phyloP scores from a whole-genome alignment of 2,113 vertebrate species.

The Capreolus pygargus region DNA sequence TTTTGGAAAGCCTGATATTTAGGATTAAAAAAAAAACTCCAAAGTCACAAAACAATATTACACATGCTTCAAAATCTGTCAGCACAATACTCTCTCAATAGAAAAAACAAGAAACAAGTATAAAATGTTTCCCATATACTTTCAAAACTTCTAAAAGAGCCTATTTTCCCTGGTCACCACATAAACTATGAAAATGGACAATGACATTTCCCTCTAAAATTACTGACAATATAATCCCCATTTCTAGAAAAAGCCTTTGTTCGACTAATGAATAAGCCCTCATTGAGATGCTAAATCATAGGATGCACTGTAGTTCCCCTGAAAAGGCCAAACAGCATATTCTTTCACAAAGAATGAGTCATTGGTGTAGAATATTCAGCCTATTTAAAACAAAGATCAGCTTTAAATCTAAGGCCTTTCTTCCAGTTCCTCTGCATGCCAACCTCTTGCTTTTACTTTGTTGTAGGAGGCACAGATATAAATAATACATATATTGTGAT shows the following conservation, averaged over 20 bases:
- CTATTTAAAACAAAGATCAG: conserved; percentile 61
- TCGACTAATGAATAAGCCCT: conserved; percentile 81
- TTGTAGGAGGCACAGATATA: conserved; percentile 40
- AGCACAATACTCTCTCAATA: conserved; percentile 47
- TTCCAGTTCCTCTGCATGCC: conserved; percentile 48
- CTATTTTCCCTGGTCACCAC: conserved; percentile 73
- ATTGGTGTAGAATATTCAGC: conserved; percentile 51
- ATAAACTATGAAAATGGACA: conserved; percentile 78
- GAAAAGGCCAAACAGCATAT: conserved; percentile 79
- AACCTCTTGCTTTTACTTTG: conserved; percentile 56
- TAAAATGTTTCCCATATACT: conserved; percentile 64
- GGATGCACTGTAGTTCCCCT: conserved; percentile 75
- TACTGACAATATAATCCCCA: conserved; percentile 81
- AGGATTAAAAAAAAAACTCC: background rate
- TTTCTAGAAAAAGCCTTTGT: conserved; percentile 83
- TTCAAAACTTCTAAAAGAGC: conserved; percentile 69
- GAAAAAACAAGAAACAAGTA: conserved; percentile 25
- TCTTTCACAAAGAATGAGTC: conserved; percentile 78
- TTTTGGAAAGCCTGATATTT: conserved; percentile 47
- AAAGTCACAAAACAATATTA: conserved; percentile 56
- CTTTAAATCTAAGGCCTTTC: conserved; percentile 51
- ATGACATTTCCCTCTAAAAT: conserved; percentile 80
- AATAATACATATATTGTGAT: conserved; percentile 46
- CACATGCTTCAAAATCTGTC: conserved; percentile 49
- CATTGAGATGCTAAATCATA: conserved; percentile 86